Percentiles rank a stretch among this genome's conserved stretches.
Evolutionary conservation across 2,888 invertebrate genomes (phyloP).

Genomic region (Hirtodrosophila duncani): DNA sequence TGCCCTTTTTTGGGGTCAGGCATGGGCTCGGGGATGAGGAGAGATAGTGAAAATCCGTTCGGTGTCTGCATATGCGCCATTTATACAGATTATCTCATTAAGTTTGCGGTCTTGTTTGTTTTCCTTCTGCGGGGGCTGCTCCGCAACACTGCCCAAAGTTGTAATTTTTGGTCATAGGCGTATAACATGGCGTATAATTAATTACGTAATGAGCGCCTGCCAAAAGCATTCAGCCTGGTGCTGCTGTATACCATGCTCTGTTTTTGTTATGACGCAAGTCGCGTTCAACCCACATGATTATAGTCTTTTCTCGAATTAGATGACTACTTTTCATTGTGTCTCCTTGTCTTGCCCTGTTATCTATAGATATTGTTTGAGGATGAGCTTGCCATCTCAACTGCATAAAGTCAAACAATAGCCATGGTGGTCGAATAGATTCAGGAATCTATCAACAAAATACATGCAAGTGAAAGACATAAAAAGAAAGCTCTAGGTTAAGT

Average conservation of each 20-base stretch:
- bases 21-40: neutral
- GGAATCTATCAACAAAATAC: too few relatives aligned
- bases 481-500: too few relatives aligned
- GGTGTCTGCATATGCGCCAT: constrained; percentile 51
- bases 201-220: constrained; percentile 66
- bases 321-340: neutral
- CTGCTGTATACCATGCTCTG: constrained; percentile 5
- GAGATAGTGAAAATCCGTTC: constrained; percentile 9
- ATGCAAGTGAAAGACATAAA: too few relatives aligned
- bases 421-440: too few relatives aligned
- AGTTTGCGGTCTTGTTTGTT: constrained; percentile 53
- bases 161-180: constrained; percentile 55
- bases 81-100: constrained; percentile 67
- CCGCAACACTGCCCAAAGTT: constrained; percentile 18
- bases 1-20: constrained; percentile 32
- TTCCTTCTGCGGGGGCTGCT: constrained; percentile 16
- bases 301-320: too few relatives aligned
- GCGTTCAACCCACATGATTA: neutral
- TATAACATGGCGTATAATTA: constrained; percentile 65
- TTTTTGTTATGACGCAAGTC: constrained; percentile 23
- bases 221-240: constrained; percentile 28
- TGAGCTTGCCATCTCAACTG: too few relatives aligned
- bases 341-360: neutral
- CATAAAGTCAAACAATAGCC: too few relatives aligned
- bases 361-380: constrained; percentile 6